Evolutionary conservation across 2,797 vertebrate genomes (phyloP), one percentile per base, ranked within the genome.

Genomic region (Tinamus major): DNA sequence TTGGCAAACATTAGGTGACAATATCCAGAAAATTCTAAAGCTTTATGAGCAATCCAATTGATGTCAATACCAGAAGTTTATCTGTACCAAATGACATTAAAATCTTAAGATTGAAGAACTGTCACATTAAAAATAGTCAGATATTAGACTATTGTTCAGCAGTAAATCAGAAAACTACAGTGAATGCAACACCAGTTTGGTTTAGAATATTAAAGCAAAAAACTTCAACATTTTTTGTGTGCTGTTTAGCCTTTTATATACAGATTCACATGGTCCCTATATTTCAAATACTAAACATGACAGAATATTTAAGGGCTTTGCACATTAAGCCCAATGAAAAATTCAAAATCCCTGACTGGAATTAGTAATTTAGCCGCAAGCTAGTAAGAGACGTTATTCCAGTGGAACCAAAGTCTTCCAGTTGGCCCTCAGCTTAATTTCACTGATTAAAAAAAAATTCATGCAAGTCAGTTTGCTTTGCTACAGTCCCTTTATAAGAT

Each of bases 241-340:
- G 63, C 24, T 37, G 17, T 91, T 95, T 92, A 94, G 87, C 39
- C 84, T 90, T 93, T 91, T 44, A 91, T 78, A 83, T 26, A 56
- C 44, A 89, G 53, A 91, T 78, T 88, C 87, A 72, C 26, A 62
- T 49, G 41, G 62, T 78, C 49, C 46, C 37, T 51, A 82, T 92
- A 89, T 85, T 91, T 95, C 85, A 72, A 76, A 80, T 85, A 91
- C 78, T 61, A 92, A 94, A 90, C 48, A 65, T 72, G 90, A 95
- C 93, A 95, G 90, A 93, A 92, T 93, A 96, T 95, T 94, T 92
- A 95, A 94, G 65, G 62, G 83, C 58, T 96, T 95, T 95, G 75
- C 86, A 94, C 85, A 87, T 93, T 93, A 91, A 95, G 44, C n/a
- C 44, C 24, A 89, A 92, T 62, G n/a, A 93, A 90, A 93, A 93